These are phyloP conservation scores for Ochlodes sylvanus DNA, from an alignment of 2,888 invertebrate species.

Conservation along the genomic window DNA sequence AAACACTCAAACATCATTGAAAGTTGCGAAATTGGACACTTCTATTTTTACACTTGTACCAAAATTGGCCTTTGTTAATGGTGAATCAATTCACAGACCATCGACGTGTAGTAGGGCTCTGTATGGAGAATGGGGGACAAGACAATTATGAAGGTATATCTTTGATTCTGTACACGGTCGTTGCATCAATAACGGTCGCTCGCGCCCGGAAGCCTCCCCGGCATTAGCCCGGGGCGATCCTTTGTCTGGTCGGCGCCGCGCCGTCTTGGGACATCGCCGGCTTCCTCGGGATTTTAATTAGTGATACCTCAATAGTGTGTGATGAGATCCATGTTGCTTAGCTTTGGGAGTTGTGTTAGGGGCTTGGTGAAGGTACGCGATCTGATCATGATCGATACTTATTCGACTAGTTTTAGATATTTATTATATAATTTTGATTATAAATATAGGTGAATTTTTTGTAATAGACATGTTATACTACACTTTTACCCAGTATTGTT, in stretches of 20 bases:
- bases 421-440: no score
- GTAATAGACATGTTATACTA: no score
- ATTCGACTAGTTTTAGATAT: no score
- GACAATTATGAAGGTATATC: constrained; percentile 6
- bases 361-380: not conserved
- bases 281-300: constrained; percentile 80
- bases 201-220: constrained; percentile 23
- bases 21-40: no score
- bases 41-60: not conserved
- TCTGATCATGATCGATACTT: not conserved
- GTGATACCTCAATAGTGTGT: constrained; percentile 75
- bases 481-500: no score
- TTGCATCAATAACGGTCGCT: constrained; percentile 14
- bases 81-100: not conserved
- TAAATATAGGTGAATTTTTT: no score
- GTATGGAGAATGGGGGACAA: not conserved
- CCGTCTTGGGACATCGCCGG: constrained; percentile 75
- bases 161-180: constrained; percentile 10
- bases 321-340: constrained; percentile 42
- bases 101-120: not conserved
- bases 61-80: not conserved
- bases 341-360: not conserved
- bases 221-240: constrained; percentile 26
- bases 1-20: no score
- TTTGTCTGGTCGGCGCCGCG: constrained; percentile 54